Evolutionary conservation across 2,797 vertebrate species (phyloP), one percentile per base, ranked within the genome.

Genomic region (Galaxias olidus): DNA sequence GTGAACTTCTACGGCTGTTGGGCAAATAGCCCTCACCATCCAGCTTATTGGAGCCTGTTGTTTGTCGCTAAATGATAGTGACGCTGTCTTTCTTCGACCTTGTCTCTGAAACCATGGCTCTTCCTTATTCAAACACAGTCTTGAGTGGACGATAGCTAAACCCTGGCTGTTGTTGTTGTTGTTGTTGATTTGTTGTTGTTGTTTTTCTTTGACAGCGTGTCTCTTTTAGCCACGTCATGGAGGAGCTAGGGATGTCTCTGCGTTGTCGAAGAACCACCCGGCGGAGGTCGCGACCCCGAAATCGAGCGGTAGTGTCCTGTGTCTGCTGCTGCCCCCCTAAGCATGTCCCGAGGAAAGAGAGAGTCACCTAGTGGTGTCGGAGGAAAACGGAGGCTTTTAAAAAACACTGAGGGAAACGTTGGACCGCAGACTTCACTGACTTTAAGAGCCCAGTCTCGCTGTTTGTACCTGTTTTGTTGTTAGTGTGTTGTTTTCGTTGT

Each of bases 201-300:
- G n/a, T 63, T 76, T 86, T 15, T 43, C 84, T 74, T 89, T 71
- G 67, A 64, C 88, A 99, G 95, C 94, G 94, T 84, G 86, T 94
- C 79, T 95, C 94, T 84, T 96, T 98, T 81, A 94, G 94, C 42
- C 84, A 94, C 63, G 81, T 98, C 84, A 96, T 98, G 94, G 95
- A 97, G 83, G 96, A 98, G 69, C 88, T 96, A 80, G 94, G 94
- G 18, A 91, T 96, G 77, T 96, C 95, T 51, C 93, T 98, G 79
- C 94, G 94, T 89, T 95, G 94, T 87, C 95, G 95, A 87, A 95
- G 94, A 89, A 93, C 93, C 75, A 53, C 93, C 81, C 94, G 93
- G 84, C 95, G 93, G 88, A 94, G 92, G 85, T 90, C 94, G 0
- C 90, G 91, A 90, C 90, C 91, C 63, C 92, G 93, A 78, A 87